phyloP scores from a whole-genome alignment of 2,797 vertebrate species.

The Clarias platycephalus region DNA sequence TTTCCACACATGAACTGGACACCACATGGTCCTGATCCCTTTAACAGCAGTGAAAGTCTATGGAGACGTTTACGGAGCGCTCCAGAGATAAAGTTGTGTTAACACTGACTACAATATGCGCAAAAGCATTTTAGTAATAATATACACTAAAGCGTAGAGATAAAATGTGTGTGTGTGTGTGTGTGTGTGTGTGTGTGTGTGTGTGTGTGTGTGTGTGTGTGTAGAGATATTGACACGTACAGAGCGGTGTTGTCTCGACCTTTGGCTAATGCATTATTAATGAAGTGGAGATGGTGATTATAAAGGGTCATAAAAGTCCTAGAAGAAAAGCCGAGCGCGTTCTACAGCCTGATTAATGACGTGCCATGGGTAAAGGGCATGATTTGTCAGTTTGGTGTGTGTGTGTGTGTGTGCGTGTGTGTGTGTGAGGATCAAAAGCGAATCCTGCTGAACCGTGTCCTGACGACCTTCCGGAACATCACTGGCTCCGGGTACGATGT shows the following conservation, averaged over 20 bases:
- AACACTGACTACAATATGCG: too few relatives aligned
- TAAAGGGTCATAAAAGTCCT: constrained; percentile 14
- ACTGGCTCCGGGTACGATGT: neutral
- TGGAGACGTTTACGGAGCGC: too few relatives aligned
- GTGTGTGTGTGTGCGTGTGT: too few relatives aligned
- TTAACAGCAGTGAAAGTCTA: too few relatives aligned
- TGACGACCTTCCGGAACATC: neutral
- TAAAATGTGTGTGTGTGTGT: constrained; percentile 3
- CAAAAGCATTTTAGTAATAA: neutral
- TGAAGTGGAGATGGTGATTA: constrained; percentile 22
- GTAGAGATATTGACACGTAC: constrained; percentile 2
- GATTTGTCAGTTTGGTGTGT: neutral
- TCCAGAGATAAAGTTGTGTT: too few relatives aligned
- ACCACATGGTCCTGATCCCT: too few relatives aligned
- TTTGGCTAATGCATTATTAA: constrained; percentile 35
- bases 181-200: constrained; percentile 15
- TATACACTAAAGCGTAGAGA: neutral
- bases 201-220: too few relatives aligned
- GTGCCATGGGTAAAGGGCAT: neutral
- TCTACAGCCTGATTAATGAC: constrained; percentile 9
- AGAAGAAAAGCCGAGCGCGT: neutral
- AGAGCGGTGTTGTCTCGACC: neutral
- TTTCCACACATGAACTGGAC: too few relatives aligned
- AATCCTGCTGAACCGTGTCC: neutral
- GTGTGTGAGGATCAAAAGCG: neutral